These are phyloP conservation scores for Fragum sueziense DNA, from an alignment of 2,888 invertebrate genomes.

Conservation along the genomic window DNA sequence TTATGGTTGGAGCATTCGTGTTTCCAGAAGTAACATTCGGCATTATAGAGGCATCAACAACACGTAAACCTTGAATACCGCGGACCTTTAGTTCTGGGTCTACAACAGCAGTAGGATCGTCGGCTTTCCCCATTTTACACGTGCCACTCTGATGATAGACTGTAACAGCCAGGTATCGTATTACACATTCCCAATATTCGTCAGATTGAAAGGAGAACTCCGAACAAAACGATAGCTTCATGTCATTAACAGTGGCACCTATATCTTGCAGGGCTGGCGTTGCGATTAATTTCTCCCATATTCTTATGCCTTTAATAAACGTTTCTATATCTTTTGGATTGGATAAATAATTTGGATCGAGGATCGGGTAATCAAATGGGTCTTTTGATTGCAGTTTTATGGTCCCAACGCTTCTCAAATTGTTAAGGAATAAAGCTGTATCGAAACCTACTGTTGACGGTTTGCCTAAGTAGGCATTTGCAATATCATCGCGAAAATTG, in stretches of 20 bases:
- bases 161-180: conserved; percentile 38
- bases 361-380: conserved; percentile 90
- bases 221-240: conserved; percentile 38
- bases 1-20: conserved; percentile 37
- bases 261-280: conserved; percentile 43
- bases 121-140: conserved; percentile 86
- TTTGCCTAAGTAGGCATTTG: conserved; percentile 26
- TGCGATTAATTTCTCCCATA: conserved; percentile 34
- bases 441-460: conserved; percentile 69
- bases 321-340: conserved; percentile 85
- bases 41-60: conserved; percentile 36
- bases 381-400: conserved; percentile 89
- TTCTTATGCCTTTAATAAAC: conserved; percentile 36
- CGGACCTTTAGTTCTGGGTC: conserved; percentile 83
- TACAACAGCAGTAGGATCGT: conserved; percentile 85
- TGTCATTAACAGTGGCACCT: conserved; percentile 36
- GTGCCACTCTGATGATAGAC: conserved; percentile 88
- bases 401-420: conserved; percentile 87
- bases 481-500: conserved; percentile 38
- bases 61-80: background rate
- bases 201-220: conserved; percentile 42
- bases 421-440: conserved; percentile 84
- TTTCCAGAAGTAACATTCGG: conserved; percentile 34
- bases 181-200: conserved; percentile 55
- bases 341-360: conserved; percentile 94